Evolutionary conservation across 2,888 invertebrate genomes (phyloP).

Genomic region (Polietes domitor): DNA sequence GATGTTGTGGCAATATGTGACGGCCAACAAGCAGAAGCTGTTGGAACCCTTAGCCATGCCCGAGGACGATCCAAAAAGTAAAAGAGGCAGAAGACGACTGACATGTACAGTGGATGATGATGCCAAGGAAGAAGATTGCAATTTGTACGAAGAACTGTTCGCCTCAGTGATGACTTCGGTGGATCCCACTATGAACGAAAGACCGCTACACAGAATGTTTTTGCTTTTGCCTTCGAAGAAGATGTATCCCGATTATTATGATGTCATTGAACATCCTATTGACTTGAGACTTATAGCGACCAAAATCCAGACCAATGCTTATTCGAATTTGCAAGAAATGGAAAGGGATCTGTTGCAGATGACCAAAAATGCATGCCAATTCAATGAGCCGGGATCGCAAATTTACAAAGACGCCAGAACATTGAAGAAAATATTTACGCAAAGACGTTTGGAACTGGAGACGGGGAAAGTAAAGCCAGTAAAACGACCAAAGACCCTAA

Average conservation of each 20-base stretch:
- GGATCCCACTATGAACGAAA: constrained; percentile 85
- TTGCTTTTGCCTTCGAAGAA: constrained; percentile 95
- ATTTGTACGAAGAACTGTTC: constrained; percentile 94
- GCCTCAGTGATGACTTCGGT: constrained; percentile 92
- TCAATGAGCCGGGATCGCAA: constrained; percentile 97
- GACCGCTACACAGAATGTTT: constrained; percentile 93
- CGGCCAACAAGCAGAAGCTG: constrained; percentile 79
- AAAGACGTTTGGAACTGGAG: constrained; percentile 88
- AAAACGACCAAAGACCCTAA: constrained; percentile 71
- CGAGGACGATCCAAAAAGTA: constrained; percentile 78
- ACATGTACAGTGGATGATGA: constrained; percentile 81
- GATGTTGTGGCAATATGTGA: constrained; percentile 92
- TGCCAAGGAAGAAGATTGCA: constrained; percentile 86
- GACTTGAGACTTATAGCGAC: constrained; percentile 96
- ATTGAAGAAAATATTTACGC: constrained; percentile 87
- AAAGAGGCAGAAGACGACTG: constrained; percentile 77
- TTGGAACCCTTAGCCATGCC: constrained; percentile 78
- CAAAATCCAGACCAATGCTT: constrained; percentile 93
- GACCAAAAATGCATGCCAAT: constrained; percentile 96
- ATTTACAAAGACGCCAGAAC: constrained; percentile 97
- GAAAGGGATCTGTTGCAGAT: constrained; percentile 94
- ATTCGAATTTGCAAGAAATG: constrained; percentile 89
- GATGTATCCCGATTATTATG: constrained; percentile 97
- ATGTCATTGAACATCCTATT: constrained; percentile 95
- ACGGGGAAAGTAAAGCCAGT: constrained; percentile 84